Conservation (phyloP, 2,797 vertebrate genomes). For the Ammospiza maritima region DNA sequence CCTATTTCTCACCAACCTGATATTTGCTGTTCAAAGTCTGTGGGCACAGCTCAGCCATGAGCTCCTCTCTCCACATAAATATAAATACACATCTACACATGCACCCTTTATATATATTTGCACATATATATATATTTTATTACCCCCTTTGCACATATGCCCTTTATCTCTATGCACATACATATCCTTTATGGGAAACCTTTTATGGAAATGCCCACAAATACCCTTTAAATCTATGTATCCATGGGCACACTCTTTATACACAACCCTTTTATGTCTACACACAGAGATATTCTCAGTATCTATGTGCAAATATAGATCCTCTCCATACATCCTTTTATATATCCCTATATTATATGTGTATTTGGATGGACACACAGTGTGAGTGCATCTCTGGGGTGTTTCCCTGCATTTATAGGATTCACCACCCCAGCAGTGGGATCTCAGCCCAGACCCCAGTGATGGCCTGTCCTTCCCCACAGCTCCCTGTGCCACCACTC, state of each 20-base stretch:
- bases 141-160: accelerated
- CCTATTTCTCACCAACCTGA: accelerated
- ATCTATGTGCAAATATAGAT: accelerated
- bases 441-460: neutral
- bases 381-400: neutral
- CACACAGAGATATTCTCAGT: neutral
- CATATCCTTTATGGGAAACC: neutral
- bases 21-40: neutral
- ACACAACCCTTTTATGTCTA: accelerated
- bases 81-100: neutral
- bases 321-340: neutral
- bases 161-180: neutral
- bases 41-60: neutral
- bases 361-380: accelerated
- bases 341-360: accelerated
- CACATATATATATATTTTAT: no score
- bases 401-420: neutral
- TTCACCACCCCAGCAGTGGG: neutral
- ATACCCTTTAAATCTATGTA: neutral
- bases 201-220: accelerated
- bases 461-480: neutral
- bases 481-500: neutral
- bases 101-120: neutral
- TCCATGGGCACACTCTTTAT: no score
- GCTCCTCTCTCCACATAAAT: neutral